Conservation (phyloP, 2,797 vertebrate genomes). For the Peromyscus aztecus region DNA sequence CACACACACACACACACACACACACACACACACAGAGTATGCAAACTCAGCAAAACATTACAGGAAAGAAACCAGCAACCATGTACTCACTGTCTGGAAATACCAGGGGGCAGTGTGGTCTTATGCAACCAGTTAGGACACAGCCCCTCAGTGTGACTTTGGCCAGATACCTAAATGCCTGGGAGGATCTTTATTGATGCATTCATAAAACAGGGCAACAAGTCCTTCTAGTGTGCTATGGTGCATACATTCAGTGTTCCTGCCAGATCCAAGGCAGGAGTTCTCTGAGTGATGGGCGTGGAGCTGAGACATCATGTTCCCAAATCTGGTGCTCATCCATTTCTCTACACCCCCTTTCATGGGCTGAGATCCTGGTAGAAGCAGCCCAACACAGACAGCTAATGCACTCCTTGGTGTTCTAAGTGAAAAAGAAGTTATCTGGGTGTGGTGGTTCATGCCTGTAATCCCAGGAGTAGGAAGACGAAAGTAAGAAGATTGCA, state of each 20-base stretch:
- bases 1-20: too few species aligned
- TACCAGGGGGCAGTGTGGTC: background rate
- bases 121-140: background rate
- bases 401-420: background rate
- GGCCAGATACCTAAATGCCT: background rate
- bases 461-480: background rate
- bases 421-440: background rate
- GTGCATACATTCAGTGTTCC: rapidly evolving
- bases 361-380: background rate
- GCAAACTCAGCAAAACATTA: rapidly evolving
- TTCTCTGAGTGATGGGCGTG: too few species aligned
- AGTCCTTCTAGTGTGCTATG: rapidly evolving
- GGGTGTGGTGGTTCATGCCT: background rate
- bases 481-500: background rate
- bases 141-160: background rate
- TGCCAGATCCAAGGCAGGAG: background rate
- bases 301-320: rapidly evolving
- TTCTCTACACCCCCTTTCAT: background rate
- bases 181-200: background rate
- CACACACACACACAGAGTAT: rapidly evolving
- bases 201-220: background rate
- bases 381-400: rapidly evolving
- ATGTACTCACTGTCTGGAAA: background rate
- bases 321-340: rapidly evolving
- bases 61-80: background rate